phyloP scores from a whole-genome alignment of 2,113 vertebrate species.

The Oryzias melastigma region DNA sequence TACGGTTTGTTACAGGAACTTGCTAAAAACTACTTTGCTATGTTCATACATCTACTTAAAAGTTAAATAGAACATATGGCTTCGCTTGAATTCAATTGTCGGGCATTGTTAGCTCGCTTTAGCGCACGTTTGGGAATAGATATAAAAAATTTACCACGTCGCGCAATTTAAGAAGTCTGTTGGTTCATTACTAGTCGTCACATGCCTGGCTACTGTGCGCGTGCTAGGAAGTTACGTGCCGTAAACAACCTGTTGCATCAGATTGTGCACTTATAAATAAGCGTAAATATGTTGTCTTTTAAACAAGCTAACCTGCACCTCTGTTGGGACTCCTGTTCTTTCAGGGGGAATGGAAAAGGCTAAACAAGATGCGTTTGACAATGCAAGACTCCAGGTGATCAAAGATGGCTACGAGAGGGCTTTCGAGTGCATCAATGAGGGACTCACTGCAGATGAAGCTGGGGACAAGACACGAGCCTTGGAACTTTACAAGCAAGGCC shows the following conservation, averaged over 20 bases:
- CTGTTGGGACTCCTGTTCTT: not conserved
- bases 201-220: not conserved
- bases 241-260: not conserved
- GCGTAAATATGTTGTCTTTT: not conserved
- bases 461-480: slow-evolving; percentile 83
- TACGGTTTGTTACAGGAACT: no score
- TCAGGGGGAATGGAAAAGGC: slow-evolving; percentile 82
- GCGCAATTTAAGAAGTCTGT: no score
- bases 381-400: slow-evolving; percentile 84
- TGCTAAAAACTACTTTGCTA: no score
- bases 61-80: no score
- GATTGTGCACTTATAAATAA: not conserved
- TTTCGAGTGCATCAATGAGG: slow-evolving; percentile 88
- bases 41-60: no score
- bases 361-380: slow-evolving; percentile 78
- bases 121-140: no score
- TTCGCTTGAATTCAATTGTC: no score
- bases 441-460: slow-evolving; percentile 85
- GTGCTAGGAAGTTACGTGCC: not conserved
- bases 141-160: no score
- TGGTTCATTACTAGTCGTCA: no score
- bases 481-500: slow-evolving; percentile 84
- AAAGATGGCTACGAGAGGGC: slow-evolving; percentile 88
- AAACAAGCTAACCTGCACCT: not conserved
- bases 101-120: no score